These are phyloP conservation scores for Plebejus argus DNA, from an alignment of 2,888 invertebrate species.

Conservation along the genomic window DNA sequence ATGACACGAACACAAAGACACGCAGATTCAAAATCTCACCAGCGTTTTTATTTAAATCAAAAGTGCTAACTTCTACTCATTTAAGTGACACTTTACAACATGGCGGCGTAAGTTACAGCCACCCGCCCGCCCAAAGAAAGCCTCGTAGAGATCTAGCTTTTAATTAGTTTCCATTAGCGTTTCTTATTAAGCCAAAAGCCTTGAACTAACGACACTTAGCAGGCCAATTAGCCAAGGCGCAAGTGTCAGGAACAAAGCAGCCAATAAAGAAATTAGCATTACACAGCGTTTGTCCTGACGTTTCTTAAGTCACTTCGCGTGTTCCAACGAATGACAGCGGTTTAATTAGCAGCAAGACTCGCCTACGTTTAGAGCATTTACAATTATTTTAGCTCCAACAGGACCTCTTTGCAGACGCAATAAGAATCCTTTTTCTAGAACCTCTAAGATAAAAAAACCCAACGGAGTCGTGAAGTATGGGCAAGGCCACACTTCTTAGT, in stretches of 20 bases:
- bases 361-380: not conserved
- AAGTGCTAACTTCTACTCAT: too few species aligned
- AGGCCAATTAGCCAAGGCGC: not conserved
- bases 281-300: not conserved
- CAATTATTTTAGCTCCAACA: not conserved
- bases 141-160: not conserved
- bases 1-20: too few species aligned
- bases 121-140: too few species aligned
- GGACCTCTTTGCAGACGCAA: not conserved
- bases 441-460: not conserved
- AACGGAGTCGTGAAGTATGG: not conserved
- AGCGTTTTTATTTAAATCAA: too few species aligned
- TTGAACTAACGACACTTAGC: not conserved
- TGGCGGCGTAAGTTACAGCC: too few species aligned
- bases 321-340: not conserved
- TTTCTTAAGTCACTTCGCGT: slow-evolving; percentile 5
- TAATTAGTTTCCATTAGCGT: not conserved
- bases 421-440: not conserved
- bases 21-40: too few species aligned
- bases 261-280: slow-evolving; percentile 14
- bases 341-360: not conserved
- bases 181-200: not conserved
- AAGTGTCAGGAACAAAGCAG: not conserved
- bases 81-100: too few species aligned
- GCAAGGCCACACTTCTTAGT: not conserved